phyloP scores from a whole-genome alignment of 2,797 vertebrate genomes.

The Parauchenoglanis ngamensis region DNA sequence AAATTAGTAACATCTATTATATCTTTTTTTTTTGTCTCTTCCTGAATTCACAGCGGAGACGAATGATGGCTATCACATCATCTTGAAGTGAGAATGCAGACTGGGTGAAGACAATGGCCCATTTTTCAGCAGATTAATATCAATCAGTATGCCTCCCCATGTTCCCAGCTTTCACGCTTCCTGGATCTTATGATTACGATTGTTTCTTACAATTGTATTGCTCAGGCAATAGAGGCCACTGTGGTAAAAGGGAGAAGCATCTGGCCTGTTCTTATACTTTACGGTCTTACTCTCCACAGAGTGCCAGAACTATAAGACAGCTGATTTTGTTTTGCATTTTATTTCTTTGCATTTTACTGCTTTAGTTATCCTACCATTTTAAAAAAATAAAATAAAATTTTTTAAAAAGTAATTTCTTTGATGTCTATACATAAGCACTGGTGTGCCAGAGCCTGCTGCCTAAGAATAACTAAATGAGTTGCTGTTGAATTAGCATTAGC shows the following conservation, averaged over 20 bases:
- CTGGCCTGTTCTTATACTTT: slow-evolving; percentile 56
- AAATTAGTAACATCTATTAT: slow-evolving; percentile 3
- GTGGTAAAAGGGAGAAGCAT: slow-evolving; percentile 54
- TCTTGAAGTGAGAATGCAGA: slow-evolving; percentile 84
- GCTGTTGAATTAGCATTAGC: background rate
- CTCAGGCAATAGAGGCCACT: slow-evolving; percentile 56
- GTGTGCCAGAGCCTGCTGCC: slow-evolving; percentile 45
- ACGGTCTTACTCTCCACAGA: slow-evolving; percentile 63
- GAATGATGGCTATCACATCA: slow-evolving; percentile 93
- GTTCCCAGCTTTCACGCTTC: slow-evolving; percentile 56
- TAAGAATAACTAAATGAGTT: slow-evolving; percentile 15
- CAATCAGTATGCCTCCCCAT: slow-evolving; percentile 54
- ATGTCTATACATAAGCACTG: slow-evolving; percentile 5
- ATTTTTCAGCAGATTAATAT: slow-evolving; percentile 54
- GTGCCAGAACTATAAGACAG: slow-evolving; percentile 46
- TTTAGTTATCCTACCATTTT: slow-evolving; percentile 2
- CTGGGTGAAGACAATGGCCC: slow-evolving; percentile 42
- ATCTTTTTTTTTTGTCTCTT: background rate
- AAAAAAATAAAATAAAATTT: background rate
- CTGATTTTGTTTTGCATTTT: slow-evolving; percentile 10
- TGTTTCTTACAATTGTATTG: slow-evolving; percentile 50
- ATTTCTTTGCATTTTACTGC: slow-evolving; percentile 52
- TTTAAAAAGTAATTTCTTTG: slow-evolving; percentile 15
- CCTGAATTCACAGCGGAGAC: slow-evolving; percentile 81
- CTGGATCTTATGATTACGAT: slow-evolving; percentile 43